Evolutionary conservation across 2,888 invertebrate species (phyloP).

Genomic region (Amphipoea oculea): DNA sequence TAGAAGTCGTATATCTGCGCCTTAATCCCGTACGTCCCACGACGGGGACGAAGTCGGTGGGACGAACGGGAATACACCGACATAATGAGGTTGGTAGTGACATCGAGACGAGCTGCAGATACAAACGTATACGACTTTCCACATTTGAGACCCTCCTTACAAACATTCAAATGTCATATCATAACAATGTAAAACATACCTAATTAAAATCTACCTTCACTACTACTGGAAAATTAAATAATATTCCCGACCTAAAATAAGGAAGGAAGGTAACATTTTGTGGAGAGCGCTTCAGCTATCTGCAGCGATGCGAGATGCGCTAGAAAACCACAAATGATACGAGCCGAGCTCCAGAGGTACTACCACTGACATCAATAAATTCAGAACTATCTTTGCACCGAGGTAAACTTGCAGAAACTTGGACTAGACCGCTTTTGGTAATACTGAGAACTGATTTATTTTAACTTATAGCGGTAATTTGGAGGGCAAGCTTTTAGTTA

Average conservation of each 20-base stretch:
- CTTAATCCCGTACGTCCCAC: too few species aligned
- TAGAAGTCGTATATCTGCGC: too few species aligned
- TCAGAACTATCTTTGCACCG: constrained; percentile 63
- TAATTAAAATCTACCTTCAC: neutral
- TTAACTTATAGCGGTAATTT: constrained; percentile 43
- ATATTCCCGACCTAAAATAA: constrained; percentile 49
- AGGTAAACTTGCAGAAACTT: constrained; percentile 54
- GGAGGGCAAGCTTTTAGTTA: neutral
- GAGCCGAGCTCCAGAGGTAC: constrained; percentile 35
- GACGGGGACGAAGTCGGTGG: too few species aligned
- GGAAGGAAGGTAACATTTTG: constrained; percentile 47
- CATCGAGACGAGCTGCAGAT: neutral
- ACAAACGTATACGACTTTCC: neutral
- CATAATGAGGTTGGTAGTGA: too few species aligned
- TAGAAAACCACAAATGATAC: constrained; percentile 60
- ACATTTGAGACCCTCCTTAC: neutral
- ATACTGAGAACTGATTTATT: constrained; percentile 47
- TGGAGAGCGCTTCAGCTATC: constrained; percentile 53
- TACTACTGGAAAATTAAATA: constrained; percentile 37
- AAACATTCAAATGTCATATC: neutral
- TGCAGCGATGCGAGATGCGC: constrained; percentile 41
- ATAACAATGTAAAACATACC: neutral
- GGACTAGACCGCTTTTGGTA: constrained; percentile 30
- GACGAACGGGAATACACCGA: too few species aligned
- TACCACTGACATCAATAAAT: constrained; percentile 66